Evolutionary conservation across 2,797 vertebrate species (phyloP).

Genomic region (Sebastes matsubarae): DNA sequence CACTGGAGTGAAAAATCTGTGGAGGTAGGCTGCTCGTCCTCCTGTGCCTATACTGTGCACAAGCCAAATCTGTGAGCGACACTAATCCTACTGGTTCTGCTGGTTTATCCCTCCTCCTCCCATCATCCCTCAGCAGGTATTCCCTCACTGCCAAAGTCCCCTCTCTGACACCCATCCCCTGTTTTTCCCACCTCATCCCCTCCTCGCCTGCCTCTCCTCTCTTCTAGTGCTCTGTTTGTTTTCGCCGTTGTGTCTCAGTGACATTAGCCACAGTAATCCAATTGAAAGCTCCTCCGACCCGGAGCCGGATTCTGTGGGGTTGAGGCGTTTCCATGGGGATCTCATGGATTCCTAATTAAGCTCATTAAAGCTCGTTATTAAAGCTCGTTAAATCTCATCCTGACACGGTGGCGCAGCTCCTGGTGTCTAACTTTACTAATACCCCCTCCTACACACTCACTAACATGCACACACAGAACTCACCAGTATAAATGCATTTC

Average conservation of each 20-base stretch:
- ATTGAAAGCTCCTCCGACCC: conserved; percentile 72
- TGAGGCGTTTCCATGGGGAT: conserved; percentile 77
- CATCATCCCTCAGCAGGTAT: conserved; percentile 65
- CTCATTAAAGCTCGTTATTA: conserved; percentile 82
- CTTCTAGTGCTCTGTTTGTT: conserved; percentile 72
- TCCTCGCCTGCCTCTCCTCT: conserved; percentile 37
- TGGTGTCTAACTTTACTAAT: conserved; percentile 72
- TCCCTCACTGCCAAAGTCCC: conserved; percentile 56
- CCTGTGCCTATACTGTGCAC: conserved; percentile 47
- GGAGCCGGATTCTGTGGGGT: conserved; percentile 56
- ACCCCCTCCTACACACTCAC: conserved; percentile 17
- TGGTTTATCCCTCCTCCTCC: conserved; percentile 64
- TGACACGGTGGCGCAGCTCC: conserved; percentile 70
- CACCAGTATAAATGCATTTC: conserved; percentile 52
- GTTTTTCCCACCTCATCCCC: conserved; percentile 37
- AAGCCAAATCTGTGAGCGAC: conserved; percentile 72
- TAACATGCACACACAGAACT: conserved; percentile 25
- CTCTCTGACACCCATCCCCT: conserved; percentile 36
- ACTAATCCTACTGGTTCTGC: conserved; percentile 81
- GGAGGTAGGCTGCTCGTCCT: conserved; percentile 40
- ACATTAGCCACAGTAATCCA: conserved; percentile 80
- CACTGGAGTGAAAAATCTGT: conserved; percentile 39
- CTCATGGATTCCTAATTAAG: conserved; percentile 82
- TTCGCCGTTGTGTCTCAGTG: conserved; percentile 69
- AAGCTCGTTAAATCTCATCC: conserved; percentile 80